Conservation (phyloP, 2,797 vertebrate species). For the Ispidina lecontei region DNA sequence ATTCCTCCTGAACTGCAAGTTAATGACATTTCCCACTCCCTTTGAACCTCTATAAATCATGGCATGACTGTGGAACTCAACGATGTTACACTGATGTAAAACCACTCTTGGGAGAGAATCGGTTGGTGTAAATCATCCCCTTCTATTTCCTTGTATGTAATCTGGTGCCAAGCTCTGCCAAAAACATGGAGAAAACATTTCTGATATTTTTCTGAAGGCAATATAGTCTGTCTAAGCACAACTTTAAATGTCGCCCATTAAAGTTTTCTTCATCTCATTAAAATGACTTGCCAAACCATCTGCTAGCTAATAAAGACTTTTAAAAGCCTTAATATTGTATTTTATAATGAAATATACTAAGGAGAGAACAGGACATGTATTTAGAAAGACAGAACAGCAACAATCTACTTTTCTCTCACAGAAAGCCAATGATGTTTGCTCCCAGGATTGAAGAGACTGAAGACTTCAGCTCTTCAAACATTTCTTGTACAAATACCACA, state of each 20-base stretch:
- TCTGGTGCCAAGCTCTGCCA: slow-evolving; percentile 24
- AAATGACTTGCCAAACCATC: slow-evolving; percentile 61
- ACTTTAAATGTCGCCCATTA: slow-evolving; percentile 41
- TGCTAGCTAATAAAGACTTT: slow-evolving; percentile 65
- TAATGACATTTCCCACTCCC: slow-evolving; percentile 17
- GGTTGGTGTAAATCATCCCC: slow-evolving; percentile 5
- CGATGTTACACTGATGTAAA: slow-evolving; percentile 25
- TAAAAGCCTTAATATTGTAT: slow-evolving; percentile 50
- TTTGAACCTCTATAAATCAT: slow-evolving; percentile 37
- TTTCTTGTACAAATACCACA: not conserved
- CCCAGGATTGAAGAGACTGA: slow-evolving; percentile 34
- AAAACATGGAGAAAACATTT: slow-evolving; percentile 22
- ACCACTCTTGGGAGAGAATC: not conserved
- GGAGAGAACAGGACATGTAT: slow-evolving; percentile 14
- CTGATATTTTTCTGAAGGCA: slow-evolving; percentile 41
- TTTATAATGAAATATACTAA: slow-evolving; percentile 47
- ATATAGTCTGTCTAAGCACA: slow-evolving; percentile 29
- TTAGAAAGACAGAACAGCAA: slow-evolving; percentile 23
- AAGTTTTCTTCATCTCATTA: slow-evolving; percentile 49
- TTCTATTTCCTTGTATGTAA: slow-evolving; percentile 20
- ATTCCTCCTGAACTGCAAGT: not conserved
- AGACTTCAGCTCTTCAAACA: slow-evolving; percentile 17
- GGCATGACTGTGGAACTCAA: not conserved
- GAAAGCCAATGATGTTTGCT: slow-evolving; percentile 6
- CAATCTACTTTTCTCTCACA: slow-evolving; percentile 22